Evolutionary conservation across 2,113 vertebrate genomes (phyloP), one percentile per base, ranked within the genome.

Genomic region (Saguinus midas): DNA sequence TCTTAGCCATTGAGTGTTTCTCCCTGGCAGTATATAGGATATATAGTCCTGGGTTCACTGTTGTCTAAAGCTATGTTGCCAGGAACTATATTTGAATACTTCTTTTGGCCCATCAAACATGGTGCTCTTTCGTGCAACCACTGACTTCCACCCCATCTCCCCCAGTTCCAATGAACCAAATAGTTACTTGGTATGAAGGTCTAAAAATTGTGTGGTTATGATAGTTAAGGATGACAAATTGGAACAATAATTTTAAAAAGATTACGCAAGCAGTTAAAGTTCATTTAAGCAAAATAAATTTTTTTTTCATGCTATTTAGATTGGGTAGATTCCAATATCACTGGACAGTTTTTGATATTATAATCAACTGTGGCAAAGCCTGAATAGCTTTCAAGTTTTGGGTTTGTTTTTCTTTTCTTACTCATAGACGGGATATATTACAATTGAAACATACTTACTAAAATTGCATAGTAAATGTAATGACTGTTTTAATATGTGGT

Each of bases 301-400:
- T 14, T 48, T 94, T 96, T 86, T 83, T 35, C 83, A 20, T 89
- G 12, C 55, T 66, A 52, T 94, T 94, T 80, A 37, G 43, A 87
- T 66, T 76, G 90, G 43, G 64, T 76, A 66, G 83, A 84, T 90
- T 78, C 81, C 84, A 87, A 94, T 90, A 90, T 97, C 58, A 92
- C 64, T 58, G 55, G 80, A 81, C 12, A 87, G 73, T 79, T 82
- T 50, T 84, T 87, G 23, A 48, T 66, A 8, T 90, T 82, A 23
- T 78, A 78, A 48, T 7, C 8, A 48, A 88, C n/a, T 55, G 45
- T 83, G 79, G 55, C 37, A 37, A 66, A 85, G 17, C 80, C 92
- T 90, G 40, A 91, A 35, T 85, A 94, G 37, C 35, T 83, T 93
- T 90, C 64, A 61, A 73, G 27, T 16, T 70, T 45, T 32, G 61